A percentile compares a stretch with the other conserved stretches of the same genome.
These are phyloP conservation scores for Rhagonycha fulva DNA, from an alignment of 2,888 invertebrate genomes.

Conservation along the genomic window DNA sequence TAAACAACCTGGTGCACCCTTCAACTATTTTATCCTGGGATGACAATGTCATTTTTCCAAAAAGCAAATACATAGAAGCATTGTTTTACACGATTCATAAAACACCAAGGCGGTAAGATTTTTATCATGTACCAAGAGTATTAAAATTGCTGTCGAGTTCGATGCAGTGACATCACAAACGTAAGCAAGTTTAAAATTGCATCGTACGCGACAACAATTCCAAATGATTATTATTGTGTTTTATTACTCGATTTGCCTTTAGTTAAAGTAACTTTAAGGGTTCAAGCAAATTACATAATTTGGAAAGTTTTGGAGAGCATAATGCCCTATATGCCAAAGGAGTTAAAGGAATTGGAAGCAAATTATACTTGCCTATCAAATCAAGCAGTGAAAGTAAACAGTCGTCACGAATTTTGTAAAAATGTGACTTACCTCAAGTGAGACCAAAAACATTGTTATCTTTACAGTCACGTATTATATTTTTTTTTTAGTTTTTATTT, in stretches of 20 bases:
- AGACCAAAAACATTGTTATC: neutral
- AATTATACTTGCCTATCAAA: constrained; percentile 5
- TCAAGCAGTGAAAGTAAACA: neutral
- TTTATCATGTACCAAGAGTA: no score
- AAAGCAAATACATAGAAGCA: constrained; percentile 5
- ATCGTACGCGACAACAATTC: neutral
- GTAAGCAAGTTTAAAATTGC: neutral
- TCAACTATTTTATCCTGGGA: neutral
- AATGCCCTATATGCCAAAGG: neutral
- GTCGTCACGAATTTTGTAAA: neutral
- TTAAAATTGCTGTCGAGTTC: neutral
- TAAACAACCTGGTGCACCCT: neutral
- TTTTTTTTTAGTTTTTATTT: neutral
- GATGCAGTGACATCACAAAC: neutral
- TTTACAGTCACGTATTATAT: neutral
- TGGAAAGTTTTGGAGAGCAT: constrained; percentile 20
- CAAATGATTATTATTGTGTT: neutral
- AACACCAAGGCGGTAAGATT: constrained; percentile 21
- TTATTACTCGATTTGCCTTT: neutral
- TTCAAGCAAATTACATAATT: constrained; percentile 27
- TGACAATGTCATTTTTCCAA: constrained; percentile 8
- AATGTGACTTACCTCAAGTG: neutral
- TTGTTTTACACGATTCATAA: constrained; percentile 12
- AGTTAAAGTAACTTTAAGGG: constrained; percentile 8
- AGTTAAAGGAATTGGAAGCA: neutral